These are phyloP conservation scores for Lutjanus argentimaculatus DNA, from an alignment of 2,797 vertebrate species.

Conservation along the genomic window DNA sequence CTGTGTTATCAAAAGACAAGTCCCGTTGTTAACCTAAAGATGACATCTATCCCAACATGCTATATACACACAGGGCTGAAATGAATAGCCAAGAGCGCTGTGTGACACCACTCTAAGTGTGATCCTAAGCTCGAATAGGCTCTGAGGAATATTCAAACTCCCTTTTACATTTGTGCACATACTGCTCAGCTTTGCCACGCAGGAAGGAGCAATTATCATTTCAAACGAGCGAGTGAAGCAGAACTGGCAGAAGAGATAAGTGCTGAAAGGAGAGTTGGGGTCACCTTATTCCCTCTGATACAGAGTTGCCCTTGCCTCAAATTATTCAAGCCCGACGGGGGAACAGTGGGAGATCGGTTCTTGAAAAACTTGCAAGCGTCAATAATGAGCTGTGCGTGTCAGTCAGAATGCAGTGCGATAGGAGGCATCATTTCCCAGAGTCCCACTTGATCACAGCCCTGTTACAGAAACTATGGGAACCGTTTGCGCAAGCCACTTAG, in stretches of 20 bases:
- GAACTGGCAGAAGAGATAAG: slow-evolving; percentile 81
- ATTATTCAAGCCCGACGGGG: slow-evolving; percentile 72
- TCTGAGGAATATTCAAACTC: slow-evolving; percentile 61
- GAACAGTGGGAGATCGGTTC: slow-evolving; percentile 70
- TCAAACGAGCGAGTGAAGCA: slow-evolving; percentile 79
- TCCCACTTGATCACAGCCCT: slow-evolving; percentile 39
- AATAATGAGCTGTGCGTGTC: slow-evolving; percentile 68
- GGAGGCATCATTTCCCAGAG: slow-evolving; percentile 43
- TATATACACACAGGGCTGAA: slow-evolving; percentile 18
- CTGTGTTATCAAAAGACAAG: neutral
- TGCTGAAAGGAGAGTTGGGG: slow-evolving; percentile 76
- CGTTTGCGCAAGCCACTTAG: slow-evolving; percentile 20
- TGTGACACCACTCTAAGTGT: slow-evolving; percentile 37
- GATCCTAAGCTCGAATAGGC: slow-evolving; percentile 49
- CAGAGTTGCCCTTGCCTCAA: slow-evolving; percentile 70
- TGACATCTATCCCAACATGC: slow-evolving; percentile 17
- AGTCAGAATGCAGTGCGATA: slow-evolving; percentile 52
- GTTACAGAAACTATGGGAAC: slow-evolving; percentile 48
- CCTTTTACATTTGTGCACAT: slow-evolving; percentile 69
- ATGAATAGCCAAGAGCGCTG: slow-evolving; percentile 24
- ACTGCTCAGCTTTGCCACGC: slow-evolving; percentile 60
- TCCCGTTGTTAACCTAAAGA: no score
- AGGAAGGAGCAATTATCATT: slow-evolving; percentile 80
- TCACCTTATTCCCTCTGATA: slow-evolving; percentile 81
- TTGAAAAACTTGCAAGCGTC: slow-evolving; percentile 66